Base-by-base conservation (phyloP, 2,888 invertebrate genomes). In the Syritta pipiens region DNA sequence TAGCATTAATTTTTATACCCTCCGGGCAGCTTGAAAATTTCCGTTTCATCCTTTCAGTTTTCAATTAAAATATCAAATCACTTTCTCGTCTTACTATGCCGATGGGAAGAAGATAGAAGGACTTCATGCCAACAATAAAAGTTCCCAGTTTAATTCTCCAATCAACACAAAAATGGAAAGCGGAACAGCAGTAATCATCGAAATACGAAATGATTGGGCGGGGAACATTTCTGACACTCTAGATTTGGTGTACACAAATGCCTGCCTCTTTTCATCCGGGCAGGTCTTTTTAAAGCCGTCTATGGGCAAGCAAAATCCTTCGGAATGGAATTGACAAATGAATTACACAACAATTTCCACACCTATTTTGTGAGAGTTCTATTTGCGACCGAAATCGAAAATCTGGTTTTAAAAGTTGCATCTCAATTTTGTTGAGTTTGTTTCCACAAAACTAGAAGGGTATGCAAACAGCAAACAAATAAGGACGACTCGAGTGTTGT, bases 61-160 rank as follows among this genome's bases (percentile, higher is more conserved):
- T 79, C 74, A 79, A 79, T 79, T 79, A 72, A 79, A 79, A 79
- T 62, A 68, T 79, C 48, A 71, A 77, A 71, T 71, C 40, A 62
- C 62, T 79, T 74, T 51, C 59, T 37, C 63, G 49, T 55, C 59
- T 37, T 49, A 40, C 12, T 35, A 32, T 10, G 10, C 32, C 32
- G 35, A 5, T 4, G n/a, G 9, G 30, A 17, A 51, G 44, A 35
- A 59, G 20, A 17, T 68, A 12, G 17, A 7, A 19, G 2, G 9
- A 5, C 10, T 37, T 7, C 28, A 28, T 12, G 37, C 30, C 20
- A 7, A 59, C 71, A 71, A 65, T 59, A 55, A 77, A 55, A 60
- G 59, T 48, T 42, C 22, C 65, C 65, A 71, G 51, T 79, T 79
- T 68, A 57, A 62, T 62, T 68, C 79, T 51, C 65, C 77, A 77